Percentiles rank a stretch among this genome's conserved stretches.
Conservation (phyloP, 1,140 invertebrate species). For the Cryptotermes secundus region DNA sequence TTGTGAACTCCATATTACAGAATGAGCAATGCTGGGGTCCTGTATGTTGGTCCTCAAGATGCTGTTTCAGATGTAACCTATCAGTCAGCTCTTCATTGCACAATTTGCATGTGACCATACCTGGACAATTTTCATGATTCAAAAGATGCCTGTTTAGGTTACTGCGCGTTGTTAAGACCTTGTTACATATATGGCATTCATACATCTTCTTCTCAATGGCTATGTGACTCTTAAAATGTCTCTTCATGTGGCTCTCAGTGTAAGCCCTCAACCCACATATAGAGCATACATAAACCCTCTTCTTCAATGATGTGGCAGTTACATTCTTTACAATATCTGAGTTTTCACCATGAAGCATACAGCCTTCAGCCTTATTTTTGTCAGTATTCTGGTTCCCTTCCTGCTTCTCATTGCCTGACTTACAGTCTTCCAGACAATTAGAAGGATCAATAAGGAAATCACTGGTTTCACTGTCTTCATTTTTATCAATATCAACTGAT, state of each 20-base stretch:
- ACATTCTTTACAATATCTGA: background rate
- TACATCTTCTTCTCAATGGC: conserved; percentile 31
- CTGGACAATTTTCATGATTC: conserved; percentile 26
- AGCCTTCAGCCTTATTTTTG: background rate
- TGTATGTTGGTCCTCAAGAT: conserved; percentile 29
- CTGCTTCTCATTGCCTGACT: background rate
- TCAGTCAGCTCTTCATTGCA: conserved; percentile 30
- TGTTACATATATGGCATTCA: conserved; percentile 34
- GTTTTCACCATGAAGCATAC: background rate
- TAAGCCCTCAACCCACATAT: conserved; percentile 28
- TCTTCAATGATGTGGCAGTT: background rate
- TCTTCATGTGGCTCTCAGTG: conserved; percentile 28
- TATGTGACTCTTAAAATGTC: conserved; percentile 32
- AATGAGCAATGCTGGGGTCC: conserved; percentile 26
- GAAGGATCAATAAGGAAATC: conserved; percentile 9
- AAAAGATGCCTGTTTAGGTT: conserved; percentile 31
- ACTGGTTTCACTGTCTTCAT: background rate
- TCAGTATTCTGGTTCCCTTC: too few species aligned
- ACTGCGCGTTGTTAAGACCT: conserved; percentile 31
- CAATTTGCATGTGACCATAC: conserved; percentile 23
- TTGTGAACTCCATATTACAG: conserved; percentile 26
- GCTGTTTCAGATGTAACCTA: conserved; percentile 31
- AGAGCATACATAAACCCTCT: conserved; percentile 31
- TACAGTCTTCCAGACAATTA: background rate
- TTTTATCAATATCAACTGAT: background rate